Base-by-base conservation (phyloP, 2,888 invertebrate species). In the Drosophila limbata region DNA sequence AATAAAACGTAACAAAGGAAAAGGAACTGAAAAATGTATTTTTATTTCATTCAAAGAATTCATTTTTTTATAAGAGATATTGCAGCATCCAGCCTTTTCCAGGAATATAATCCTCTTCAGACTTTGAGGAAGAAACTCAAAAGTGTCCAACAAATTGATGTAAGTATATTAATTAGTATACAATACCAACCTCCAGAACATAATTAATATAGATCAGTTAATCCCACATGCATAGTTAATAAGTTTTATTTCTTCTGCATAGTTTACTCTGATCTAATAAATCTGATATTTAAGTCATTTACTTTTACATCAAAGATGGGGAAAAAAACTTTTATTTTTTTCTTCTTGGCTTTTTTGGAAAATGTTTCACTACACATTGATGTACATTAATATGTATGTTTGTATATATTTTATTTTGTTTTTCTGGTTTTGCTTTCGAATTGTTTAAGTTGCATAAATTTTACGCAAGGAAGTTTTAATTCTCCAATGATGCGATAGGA, bases 1-100 rank as follows among this genome's bases (percentile, higher is more conserved):
- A 78, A 79, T 79, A 79, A 79, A 79, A 77, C 67, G 70, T 76
- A 79, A 74, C 69, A 77, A 80, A 79, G 66, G 56, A 60, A 79
- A 78, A 70, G 63, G 69, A 65, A 44, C n/a, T 25, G 1, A 31
- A 39, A 35, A 39, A 2, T 31, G 64, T 76, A 33, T 70, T 51
- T 73, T 11, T 48, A 60, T 55, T 50, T 50, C 19, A n/a, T 50
- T 19, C 8, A 17, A 21, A 5, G 8, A 28, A 28, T 5, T 28
- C 28, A 28, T 28, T 1, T 28, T 21, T 15, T 21, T 9, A 9
- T n/a, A 4, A 48, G 1, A 11, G 33, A 9, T 28, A 10, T 17
- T 31, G 1, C 5, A 48, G 31, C 5, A 4, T 37, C n/a, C 6
- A n/a, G 6, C n/a, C 33, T 33, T 33, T 33, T 10, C 31, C 31